phyloP scores from a whole-genome alignment of 2,797 vertebrate genomes.

The Scleropages formosus region DNA sequence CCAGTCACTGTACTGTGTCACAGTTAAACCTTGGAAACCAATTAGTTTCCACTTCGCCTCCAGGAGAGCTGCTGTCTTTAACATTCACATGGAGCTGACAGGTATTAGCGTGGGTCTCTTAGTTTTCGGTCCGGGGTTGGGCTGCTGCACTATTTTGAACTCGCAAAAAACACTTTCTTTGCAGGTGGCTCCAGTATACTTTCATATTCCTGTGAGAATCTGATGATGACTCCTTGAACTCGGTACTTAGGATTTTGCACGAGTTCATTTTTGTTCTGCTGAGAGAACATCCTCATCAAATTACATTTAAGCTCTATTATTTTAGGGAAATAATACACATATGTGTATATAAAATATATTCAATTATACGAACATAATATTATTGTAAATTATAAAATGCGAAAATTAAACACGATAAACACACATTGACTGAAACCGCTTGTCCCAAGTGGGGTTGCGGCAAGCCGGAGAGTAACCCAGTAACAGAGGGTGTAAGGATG shows the following conservation, averaged over 20 bases:
- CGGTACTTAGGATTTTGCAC: neutral
- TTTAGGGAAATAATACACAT: too few relatives aligned
- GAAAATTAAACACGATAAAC: too few relatives aligned
- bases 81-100: neutral
- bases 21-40: constrained; percentile 18
- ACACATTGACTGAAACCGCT: too few relatives aligned
- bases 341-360: too few relatives aligned
- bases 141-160: neutral
- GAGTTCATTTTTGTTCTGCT: too few relatives aligned
- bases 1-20: neutral
- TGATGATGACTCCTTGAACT: neutral
- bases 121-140: neutral
- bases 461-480: too few relatives aligned
- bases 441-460: too few relatives aligned
- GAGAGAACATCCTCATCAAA: too few relatives aligned
- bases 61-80: neutral
- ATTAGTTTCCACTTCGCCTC: constrained; percentile 27
- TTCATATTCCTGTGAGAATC: neutral
- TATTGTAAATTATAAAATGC: too few relatives aligned
- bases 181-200: neutral
- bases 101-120: neutral
- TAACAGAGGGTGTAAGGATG: too few relatives aligned
- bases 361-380: too few relatives aligned
- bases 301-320: too few relatives aligned
- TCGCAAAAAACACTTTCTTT: neutral